A percentile compares a stretch with the other conserved stretches of the same genome.
Conservation (phyloP, 2,888 invertebrate genomes). For the Agrotis exclamationis region DNA sequence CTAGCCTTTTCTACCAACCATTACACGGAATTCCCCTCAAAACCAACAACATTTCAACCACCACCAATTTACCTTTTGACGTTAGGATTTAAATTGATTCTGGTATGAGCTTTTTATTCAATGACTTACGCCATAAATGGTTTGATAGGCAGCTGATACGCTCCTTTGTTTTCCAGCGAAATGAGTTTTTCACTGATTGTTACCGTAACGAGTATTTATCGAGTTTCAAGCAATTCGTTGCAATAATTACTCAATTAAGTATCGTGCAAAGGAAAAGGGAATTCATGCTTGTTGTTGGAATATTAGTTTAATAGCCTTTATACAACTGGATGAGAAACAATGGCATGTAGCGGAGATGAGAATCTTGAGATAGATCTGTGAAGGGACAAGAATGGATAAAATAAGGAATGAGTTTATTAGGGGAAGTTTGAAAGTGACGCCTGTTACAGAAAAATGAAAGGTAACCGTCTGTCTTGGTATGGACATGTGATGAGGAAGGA, state of each 20-base stretch:
- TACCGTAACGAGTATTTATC: slow-evolving; percentile 57
- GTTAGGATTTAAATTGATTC: slow-evolving; percentile 61
- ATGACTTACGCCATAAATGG: slow-evolving; percentile 57
- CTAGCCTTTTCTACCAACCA: slow-evolving; percentile 45
- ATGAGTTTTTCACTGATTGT: slow-evolving; percentile 63
- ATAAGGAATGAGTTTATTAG: too few relatives aligned
- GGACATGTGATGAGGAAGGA: too few relatives aligned
- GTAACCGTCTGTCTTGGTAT: too few relatives aligned
- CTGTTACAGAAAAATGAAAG: too few relatives aligned
- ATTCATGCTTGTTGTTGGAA: slow-evolving; percentile 22
- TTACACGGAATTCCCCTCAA: slow-evolving; percentile 43
- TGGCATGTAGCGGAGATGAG: too few relatives aligned
- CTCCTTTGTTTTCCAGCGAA: slow-evolving; percentile 54
- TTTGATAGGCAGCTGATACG: slow-evolving; percentile 60
- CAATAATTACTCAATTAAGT: slow-evolving; percentile 49
- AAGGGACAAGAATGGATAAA: slow-evolving; percentile 14
- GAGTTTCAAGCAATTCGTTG: slow-evolving; percentile 53
- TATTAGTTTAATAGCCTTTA: slow-evolving; percentile 3
- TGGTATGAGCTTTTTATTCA: slow-evolving; percentile 58
- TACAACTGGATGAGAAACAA: too few relatives aligned
- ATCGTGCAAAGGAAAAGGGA: slow-evolving; percentile 26
- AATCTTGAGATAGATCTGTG: too few relatives aligned
- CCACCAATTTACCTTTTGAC: slow-evolving; percentile 55
- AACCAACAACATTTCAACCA: slow-evolving; percentile 43
- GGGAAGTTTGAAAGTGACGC: too few relatives aligned